A percentile compares a stretch with the other conserved stretches of the same genome.
These are phyloP conservation scores for Thomomys bottae DNA, from an alignment of 2,113 vertebrate species.

Conservation along the genomic window DNA sequence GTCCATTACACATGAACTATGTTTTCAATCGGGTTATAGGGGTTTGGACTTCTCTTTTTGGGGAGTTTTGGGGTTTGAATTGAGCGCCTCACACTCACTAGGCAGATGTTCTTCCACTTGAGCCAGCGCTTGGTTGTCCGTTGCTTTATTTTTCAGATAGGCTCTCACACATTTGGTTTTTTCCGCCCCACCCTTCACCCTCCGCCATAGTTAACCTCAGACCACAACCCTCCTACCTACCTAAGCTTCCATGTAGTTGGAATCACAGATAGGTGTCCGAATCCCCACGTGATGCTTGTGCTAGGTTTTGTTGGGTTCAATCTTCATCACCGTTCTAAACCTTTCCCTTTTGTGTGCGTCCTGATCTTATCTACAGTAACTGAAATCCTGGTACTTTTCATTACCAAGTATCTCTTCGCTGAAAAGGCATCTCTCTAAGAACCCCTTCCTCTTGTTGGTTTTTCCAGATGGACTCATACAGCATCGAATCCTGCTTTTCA, in stretches of 20 bases:
- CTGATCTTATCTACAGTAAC: not conserved
- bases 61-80: not conserved
- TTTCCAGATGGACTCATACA: not conserved
- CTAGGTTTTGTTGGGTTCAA: not conserved
- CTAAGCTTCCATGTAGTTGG: too few species aligned
- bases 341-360: not conserved
- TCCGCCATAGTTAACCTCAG: too few species aligned
- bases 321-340: not conserved
- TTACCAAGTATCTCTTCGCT: constrained; percentile 15
- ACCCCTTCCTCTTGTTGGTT: not conserved
- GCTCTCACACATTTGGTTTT: not conserved
- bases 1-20: not conserved
- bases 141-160: not conserved
- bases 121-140: too few species aligned
- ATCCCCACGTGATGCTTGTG: too few species aligned
- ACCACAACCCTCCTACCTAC: too few species aligned
- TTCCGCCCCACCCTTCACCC: too few species aligned
- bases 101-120: too few species aligned
- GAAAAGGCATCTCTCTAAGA: not conserved
- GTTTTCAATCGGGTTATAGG: not conserved
- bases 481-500: not conserved
- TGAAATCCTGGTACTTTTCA: not conserved
- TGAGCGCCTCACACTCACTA: not conserved
- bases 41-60: not conserved
- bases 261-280: too few species aligned